These are phyloP conservation scores for Pteromalus puparum DNA, from an alignment of 1,140 invertebrate species.

Conservation along the genomic window DNA sequence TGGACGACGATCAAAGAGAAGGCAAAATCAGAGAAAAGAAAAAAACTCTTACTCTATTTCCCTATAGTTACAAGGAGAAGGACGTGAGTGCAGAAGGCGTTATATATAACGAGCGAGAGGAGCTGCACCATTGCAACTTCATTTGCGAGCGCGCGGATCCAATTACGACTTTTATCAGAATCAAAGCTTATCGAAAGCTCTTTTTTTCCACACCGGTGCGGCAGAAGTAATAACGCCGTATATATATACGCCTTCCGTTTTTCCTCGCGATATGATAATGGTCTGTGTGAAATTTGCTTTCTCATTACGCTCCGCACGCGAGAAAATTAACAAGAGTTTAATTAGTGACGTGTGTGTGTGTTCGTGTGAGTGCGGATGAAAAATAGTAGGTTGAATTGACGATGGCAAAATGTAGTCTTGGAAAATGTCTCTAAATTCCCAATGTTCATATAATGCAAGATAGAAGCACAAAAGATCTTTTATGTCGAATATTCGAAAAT, in stretches of 20 bases:
- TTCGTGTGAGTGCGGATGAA: background rate
- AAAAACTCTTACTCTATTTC: background rate
- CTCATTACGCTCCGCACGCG: background rate
- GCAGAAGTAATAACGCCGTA: background rate
- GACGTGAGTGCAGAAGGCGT: too few species aligned
- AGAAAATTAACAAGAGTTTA: slow-evolving; percentile 2
- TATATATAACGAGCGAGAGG: background rate
- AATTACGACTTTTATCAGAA: slow-evolving; percentile 19
- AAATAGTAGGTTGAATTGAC: background rate
- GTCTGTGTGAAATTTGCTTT: background rate
- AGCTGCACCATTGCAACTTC: slow-evolving; percentile 35
- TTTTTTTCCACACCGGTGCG: background rate
- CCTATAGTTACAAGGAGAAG: background rate
- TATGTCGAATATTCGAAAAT: too few species aligned
- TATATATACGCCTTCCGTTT: background rate
- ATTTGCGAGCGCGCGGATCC: background rate
- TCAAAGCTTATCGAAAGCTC: background rate
- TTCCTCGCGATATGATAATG: background rate
- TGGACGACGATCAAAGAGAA: background rate
- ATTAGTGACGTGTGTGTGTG: background rate
- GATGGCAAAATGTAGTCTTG: too few species aligned
- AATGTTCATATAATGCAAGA: too few species aligned
- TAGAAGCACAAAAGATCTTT: too few species aligned
- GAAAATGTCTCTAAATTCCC: too few species aligned
- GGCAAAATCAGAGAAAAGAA: background rate